These are phyloP conservation scores for Danio albolineatus DNA, from an alignment of 2,797 vertebrate species.

Conservation along the genomic window DNA sequence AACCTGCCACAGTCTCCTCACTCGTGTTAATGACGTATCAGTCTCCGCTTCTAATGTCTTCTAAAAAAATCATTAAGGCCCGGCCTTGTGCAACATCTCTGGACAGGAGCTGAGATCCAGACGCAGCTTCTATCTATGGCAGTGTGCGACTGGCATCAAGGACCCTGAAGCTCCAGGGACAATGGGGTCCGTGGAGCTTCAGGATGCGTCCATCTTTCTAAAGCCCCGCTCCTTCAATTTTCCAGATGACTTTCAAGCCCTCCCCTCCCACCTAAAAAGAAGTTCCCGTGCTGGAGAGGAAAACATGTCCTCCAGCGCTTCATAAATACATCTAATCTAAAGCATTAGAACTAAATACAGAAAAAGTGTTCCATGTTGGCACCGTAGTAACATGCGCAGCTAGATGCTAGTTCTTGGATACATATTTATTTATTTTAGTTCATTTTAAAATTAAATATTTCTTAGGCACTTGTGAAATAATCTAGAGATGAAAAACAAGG, in stretches of 20 bases:
- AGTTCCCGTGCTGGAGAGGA: constrained; percentile 39
- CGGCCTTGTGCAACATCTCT: constrained; percentile 73
- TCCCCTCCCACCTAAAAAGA: neutral
- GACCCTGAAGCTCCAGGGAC: constrained; percentile 28
- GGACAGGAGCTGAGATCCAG: constrained; percentile 57
- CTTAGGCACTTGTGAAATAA: constrained; percentile 68
- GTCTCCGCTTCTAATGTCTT: constrained; percentile 28
- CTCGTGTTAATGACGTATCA: constrained; percentile 36
- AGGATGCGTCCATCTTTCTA: constrained; percentile 11
- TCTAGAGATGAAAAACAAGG: constrained; percentile 51
- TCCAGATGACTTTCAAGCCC: constrained; percentile 6
- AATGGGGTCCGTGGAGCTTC: neutral
- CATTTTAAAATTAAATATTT: constrained; percentile 35
- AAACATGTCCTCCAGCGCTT: constrained; percentile 20
- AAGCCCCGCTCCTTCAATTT: neutral
- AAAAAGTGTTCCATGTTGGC: constrained; percentile 64
- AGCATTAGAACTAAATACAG: constrained; percentile 56
- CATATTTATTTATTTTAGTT: neutral
- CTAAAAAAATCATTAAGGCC: constrained; percentile 68
- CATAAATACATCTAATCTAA: constrained; percentile 52
- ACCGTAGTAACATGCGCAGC: constrained; percentile 73
- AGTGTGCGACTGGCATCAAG: constrained; percentile 42
- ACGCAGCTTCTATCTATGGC: constrained; percentile 52
- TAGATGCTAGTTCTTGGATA: constrained; percentile 59
- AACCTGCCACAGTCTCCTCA: constrained; percentile 24